Conservation (phyloP, 2,113 vertebrate genomes). For the Colossoma macropomum region DNA sequence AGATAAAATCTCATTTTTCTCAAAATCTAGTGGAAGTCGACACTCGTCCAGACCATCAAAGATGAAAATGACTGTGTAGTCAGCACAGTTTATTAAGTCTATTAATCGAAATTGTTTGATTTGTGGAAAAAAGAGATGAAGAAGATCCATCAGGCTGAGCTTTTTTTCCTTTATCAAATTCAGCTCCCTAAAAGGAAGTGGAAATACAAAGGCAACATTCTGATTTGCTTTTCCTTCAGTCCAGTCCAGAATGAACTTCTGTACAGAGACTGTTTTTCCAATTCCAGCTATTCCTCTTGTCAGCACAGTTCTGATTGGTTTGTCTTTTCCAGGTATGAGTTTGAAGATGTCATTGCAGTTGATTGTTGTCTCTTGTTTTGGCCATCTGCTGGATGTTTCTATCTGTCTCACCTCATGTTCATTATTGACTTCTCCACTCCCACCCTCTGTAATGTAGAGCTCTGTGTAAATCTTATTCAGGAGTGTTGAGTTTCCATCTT, state of each 20-base stretch:
- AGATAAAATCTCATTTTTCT: neutral
- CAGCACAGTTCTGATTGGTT: neutral
- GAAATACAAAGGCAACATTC: neutral
- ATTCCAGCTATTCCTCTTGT: neutral
- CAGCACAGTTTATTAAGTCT: neutral
- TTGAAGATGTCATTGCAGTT: neutral
- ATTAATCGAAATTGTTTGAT: neutral
- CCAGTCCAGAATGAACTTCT: conserved; percentile 3
- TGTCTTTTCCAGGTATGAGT: neutral
- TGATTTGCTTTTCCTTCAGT: neutral
- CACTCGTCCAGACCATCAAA: neutral
- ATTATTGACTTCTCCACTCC: too few relatives aligned
- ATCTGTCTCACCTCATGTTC: too few relatives aligned
- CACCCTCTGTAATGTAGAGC: too few relatives aligned
- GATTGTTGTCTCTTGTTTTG: too few relatives aligned
- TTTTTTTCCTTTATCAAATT: neutral
- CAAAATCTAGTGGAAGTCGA: neutral
- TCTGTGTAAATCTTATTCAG: too few relatives aligned
- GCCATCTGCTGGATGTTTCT: too few relatives aligned
- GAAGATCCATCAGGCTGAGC: neutral
- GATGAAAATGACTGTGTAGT: neutral
- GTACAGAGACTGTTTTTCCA: neutral
- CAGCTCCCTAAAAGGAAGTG: conserved; percentile 1
- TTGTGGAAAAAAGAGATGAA: neutral
- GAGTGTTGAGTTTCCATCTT: too few relatives aligned